Percentiles rank a stretch among this genome's conserved stretches.
These are phyloP conservation scores for Panthera uncia DNA, from an alignment of 2,113 vertebrate genomes.

Conservation along the genomic window DNA sequence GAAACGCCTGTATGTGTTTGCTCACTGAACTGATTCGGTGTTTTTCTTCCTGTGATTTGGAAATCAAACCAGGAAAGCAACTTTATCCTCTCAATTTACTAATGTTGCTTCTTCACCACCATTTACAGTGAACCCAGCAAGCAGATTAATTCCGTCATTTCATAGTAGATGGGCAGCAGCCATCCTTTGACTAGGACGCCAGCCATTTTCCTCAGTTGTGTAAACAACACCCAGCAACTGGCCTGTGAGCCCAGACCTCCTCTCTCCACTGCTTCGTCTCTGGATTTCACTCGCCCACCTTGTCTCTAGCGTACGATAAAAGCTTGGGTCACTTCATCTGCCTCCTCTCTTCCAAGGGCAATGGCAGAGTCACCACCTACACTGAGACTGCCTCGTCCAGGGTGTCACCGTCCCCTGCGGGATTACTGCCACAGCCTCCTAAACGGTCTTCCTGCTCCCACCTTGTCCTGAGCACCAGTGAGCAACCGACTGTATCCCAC, in stretches of 20 bases:
- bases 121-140: neutral
- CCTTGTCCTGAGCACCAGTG: too few relatives aligned
- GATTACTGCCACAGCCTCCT: neutral
- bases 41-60: neutral
- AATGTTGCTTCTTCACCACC: neutral
- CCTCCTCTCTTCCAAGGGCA: neutral
- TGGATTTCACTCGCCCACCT: neutral
- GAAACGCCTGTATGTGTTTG: neutral
- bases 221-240: neutral
- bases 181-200: neutral
- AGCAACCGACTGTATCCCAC: neutral
- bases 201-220: neutral
- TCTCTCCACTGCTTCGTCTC: neutral
- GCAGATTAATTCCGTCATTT: neutral
- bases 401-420: too few relatives aligned
- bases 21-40: neutral
- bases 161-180: neutral
- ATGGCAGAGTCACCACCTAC: neutral
- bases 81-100: neutral
- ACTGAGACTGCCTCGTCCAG: fast-evolving
- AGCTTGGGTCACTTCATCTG: neutral
- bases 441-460: neutral
- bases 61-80: slow-evolving; percentile 24
- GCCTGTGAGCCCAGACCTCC: neutral
- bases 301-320: neutral